Conservation (phyloP, 2,888 invertebrate species). For the Lymantria dispar region DNA sequence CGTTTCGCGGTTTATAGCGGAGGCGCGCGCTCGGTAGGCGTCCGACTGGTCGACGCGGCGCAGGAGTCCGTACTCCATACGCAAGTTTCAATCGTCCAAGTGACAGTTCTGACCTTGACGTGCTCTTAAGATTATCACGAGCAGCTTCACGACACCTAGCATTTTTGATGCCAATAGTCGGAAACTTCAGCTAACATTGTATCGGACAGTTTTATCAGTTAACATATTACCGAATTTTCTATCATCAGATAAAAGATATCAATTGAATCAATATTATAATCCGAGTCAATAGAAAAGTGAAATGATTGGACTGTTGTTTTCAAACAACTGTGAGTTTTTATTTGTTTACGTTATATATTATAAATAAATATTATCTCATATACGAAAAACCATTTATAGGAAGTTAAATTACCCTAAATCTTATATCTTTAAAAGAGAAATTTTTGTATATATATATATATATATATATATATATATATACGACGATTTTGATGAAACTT, state of each 20-base stretch:
- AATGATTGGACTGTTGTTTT: no score
- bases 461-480: no score
- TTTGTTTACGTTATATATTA: no score
- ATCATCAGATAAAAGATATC: not conserved
- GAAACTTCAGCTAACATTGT: conserved; percentile 5
- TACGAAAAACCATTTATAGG: no score
- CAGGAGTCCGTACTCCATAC: conserved; percentile 35
- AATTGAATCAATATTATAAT: not conserved
- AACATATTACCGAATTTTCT: not conserved
- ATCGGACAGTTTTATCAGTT: not conserved
- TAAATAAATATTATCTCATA: no score
- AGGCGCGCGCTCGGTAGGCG: conserved; percentile 41
- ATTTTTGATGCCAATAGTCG: conserved; percentile 38
- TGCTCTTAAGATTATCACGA: conserved; percentile 44
- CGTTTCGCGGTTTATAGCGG: conserved; percentile 11
- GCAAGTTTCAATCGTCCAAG: conserved; percentile 50
- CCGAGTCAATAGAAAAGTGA: no score
- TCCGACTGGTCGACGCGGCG: conserved; percentile 37
- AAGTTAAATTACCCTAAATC: no score
- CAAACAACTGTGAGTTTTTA: no score
- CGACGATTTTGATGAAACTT: no score
- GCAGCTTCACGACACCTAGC: conserved; percentile 32
- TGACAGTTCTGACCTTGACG: conserved; percentile 69
- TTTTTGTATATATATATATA: no score
- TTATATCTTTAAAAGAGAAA: no score